Percentiles rank a stretch among this genome's conserved stretches.
Conservation (phyloP, 2,797 vertebrate species). For the Rallus crepitans region DNA sequence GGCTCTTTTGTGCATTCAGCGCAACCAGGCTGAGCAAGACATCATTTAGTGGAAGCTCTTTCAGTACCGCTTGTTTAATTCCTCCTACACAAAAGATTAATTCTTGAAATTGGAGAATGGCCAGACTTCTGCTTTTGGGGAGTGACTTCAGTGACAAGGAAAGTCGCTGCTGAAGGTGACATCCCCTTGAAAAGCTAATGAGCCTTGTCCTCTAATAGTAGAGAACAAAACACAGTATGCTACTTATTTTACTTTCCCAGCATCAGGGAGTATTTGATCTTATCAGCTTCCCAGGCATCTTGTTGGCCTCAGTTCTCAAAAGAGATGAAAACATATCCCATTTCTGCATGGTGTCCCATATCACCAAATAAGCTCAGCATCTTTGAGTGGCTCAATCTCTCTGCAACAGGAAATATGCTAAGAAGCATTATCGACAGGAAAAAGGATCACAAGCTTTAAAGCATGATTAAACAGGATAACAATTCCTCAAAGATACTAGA, state of each 20-base stretch:
- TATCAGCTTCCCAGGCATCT: slow-evolving; percentile 4
- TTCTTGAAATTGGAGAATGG: neutral
- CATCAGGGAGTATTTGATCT: neutral
- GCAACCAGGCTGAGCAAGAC: neutral
- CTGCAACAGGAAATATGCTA: slow-evolving; percentile 66
- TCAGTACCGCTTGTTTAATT: neutral
- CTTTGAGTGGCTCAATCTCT: slow-evolving; percentile 38
- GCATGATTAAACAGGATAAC: slow-evolving; percentile 65
- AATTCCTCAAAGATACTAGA: slow-evolving; percentile 58
- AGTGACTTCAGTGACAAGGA: neutral
- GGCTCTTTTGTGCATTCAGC: slow-evolving; percentile 30
- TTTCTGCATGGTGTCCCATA: neutral
- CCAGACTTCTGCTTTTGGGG: neutral
- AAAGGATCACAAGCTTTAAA: slow-evolving; percentile 59
- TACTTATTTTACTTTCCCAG: neutral
- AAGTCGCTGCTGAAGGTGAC: slow-evolving; percentile 24
- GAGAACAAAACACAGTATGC: neutral
- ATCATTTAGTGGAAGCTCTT: neutral
- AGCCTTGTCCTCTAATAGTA: neutral
- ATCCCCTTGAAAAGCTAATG: neutral
- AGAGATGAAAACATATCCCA: neutral
- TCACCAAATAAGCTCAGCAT: slow-evolving; percentile 37
- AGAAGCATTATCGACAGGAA: slow-evolving; percentile 68
- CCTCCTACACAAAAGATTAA: neutral
- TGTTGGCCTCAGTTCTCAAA: neutral